Base-by-base conservation (phyloP, 2,113 vertebrate genomes). In the Zingel zingel region DNA sequence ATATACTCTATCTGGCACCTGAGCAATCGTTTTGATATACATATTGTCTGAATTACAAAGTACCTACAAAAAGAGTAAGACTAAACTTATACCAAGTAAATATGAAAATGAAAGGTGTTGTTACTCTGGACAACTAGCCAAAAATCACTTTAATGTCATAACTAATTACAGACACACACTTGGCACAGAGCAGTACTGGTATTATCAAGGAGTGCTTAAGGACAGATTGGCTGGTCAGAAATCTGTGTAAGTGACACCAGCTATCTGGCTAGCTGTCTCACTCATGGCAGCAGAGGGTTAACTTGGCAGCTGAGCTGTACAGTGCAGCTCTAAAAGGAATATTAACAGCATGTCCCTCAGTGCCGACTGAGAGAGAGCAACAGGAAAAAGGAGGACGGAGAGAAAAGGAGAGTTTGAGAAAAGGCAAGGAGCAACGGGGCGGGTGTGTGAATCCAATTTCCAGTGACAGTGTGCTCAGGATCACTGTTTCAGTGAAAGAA, bases 381-480 rank as follows among this genome's bases (percentile, higher is more conserved):
- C 66, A 73, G 74, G 75, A 79, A 80, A 80, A 81, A 77, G 56
- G 50, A 84, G 77, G 59, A 51, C 58, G 43, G 58, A 72, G 58
- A 83, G 82, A 73, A 53, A 64, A 66, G 66, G 74, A 75, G 77
- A 83, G 80, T 72, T 69, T 84, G 71, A 79, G 79, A 69, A 86
- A 70, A 75, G 69, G 66, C 50, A 80, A 73, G 30, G 56, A 73
- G 82, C n/a, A 79, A 85, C 50, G 67, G 70, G 88, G 75, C 81
- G 87, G 81, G 81, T 73, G 89, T 83, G 86, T 21, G 73, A 95
- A 93, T 95, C 89, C 87, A 94, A 94, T 95, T 94, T 95, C 91
- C 92, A 92, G 88, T 93, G 91, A 94, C 94, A 93, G 91, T 86
- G 90, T 70, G 84, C 88, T 92, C 89, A 92, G 90, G 90, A 94